phyloP scores from a whole-genome alignment of 2,797 vertebrate genomes.

The Acanthiza pusilla region DNA sequence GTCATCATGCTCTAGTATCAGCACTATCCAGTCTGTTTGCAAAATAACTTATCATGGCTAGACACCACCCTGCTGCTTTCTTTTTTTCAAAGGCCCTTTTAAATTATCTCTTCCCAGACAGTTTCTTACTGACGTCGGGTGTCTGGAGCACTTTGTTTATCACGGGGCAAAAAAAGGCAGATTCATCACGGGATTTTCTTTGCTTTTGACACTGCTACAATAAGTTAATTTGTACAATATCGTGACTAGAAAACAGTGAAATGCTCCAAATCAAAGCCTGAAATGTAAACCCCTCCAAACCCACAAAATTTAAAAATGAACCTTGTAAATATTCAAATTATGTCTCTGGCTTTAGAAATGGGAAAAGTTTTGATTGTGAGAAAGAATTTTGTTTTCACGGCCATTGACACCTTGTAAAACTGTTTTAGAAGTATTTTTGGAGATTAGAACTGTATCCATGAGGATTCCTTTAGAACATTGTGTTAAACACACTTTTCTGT shows the following conservation, averaged over 20 bases:
- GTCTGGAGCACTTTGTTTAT: slow-evolving; percentile 42
- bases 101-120: slow-evolving; percentile 38
- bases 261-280: background rate
- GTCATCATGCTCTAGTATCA: slow-evolving; percentile 5
- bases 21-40: slow-evolving; percentile 35
- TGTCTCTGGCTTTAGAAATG: background rate
- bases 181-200: slow-evolving; percentile 13
- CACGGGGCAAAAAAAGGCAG: background rate
- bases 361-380: background rate
- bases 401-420: background rate
- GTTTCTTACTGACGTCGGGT: slow-evolving; percentile 34
- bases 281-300: background rate
- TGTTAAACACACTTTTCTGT: background rate
- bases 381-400: background rate
- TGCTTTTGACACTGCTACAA: background rate
- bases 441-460: background rate
- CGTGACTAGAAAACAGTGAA: background rate
- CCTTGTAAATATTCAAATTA: background rate
- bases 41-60: background rate
- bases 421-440: background rate
- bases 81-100: slow-evolving; percentile 15
- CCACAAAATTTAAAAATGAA: background rate
- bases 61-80: background rate
- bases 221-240: background rate
- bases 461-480: background rate